Evolutionary conservation across 1,140 invertebrate species (phyloP).

Genomic region (Drosophila biarmipes): DNA sequence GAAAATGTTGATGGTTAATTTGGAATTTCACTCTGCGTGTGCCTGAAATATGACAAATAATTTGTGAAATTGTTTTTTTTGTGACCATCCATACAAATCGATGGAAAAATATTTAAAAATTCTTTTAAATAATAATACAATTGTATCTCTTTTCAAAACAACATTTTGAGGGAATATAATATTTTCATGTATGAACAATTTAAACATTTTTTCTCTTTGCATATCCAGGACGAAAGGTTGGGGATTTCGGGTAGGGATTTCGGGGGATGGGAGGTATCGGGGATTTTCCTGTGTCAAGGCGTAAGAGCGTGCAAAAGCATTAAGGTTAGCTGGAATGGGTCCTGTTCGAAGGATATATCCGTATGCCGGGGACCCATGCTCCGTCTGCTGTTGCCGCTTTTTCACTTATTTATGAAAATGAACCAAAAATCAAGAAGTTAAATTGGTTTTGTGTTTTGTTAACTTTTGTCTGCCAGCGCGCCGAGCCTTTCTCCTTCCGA

Average conservation of each 20-base stretch:
- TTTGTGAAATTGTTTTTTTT: no score
- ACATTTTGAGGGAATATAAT: no score
- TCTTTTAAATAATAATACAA: no score
- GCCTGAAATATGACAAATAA: no score
- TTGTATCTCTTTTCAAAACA: no score
- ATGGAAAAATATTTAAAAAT: no score
- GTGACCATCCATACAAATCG: no score
- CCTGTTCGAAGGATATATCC: constrained; percentile 23
- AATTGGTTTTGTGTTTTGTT: constrained; percentile 79
- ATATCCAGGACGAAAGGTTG: constrained; percentile 29
- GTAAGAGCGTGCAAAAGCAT: constrained; percentile 52
- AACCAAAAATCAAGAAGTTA: constrained; percentile 77
- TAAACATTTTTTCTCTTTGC: constrained; percentile 1
- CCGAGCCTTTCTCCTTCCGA: constrained; percentile 34
- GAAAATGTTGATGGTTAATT: no score
- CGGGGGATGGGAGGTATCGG: constrained; percentile 10
- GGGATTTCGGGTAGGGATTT: constrained; percentile 8
- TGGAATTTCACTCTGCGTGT: no score
- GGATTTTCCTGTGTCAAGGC: constrained; percentile 49
- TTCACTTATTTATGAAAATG: constrained; percentile 78
- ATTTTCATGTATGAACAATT: not conserved
- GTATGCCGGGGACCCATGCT: constrained; percentile 18
- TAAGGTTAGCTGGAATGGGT: constrained; percentile 34
- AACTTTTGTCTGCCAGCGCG: constrained; percentile 70
- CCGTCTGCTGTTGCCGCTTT: constrained; percentile 35